Percentiles rank a stretch among this genome's conserved stretches.
Conservation (phyloP, 1,140 invertebrate genomes). For the Caenorhabditis elegans region WBcel235 BX284604.4:4946001-4946500, state of each 20-base stretch:
- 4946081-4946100: no score
- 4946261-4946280: slow-evolving; percentile 1
- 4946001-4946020: no score
- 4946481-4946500: background rate
- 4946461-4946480: no score
- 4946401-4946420: background rate
- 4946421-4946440: background rate
- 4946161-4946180: background rate
- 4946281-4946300: background rate
- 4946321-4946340: background rate
- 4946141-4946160: background rate
- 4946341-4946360: slow-evolving; percentile 3
- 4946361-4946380: background rate
- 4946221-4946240: background rate
- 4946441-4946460: no score
- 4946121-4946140: background rate
- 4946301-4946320: no score
- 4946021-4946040: no score
- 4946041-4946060: no score
- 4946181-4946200: background rate
- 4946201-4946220: slow-evolving; percentile 7
- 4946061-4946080: no score
- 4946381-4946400: background rate
- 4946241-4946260: slow-evolving; percentile 1
- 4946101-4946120: background rate